Conservation (phyloP, 2,113 vertebrate genomes). For the Trichomycterus rosablanca region DNA sequence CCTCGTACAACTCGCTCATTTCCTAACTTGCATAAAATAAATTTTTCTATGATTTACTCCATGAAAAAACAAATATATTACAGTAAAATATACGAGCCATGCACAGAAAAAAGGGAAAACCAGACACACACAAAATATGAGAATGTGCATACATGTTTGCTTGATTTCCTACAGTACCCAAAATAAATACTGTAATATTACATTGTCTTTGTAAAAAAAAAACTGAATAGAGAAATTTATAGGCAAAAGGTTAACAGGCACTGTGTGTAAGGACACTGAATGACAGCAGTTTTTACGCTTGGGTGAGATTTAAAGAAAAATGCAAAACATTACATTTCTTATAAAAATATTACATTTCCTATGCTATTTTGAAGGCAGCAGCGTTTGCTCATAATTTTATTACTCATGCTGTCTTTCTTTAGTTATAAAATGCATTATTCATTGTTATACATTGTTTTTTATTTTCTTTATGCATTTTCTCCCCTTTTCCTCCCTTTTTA, state of each 20-base stretch:
- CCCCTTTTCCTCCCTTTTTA: too few species aligned
- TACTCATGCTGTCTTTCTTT: background rate
- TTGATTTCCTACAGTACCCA: conserved; percentile 35
- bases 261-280: conserved; percentile 41
- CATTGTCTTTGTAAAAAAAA: conserved; percentile 44
- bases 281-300: background rate
- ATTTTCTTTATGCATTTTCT: too few species aligned
- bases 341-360: conserved; percentile 59
- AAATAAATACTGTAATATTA: conserved; percentile 54
- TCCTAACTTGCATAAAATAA: too few species aligned
- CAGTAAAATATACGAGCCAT: conserved; percentile 16
- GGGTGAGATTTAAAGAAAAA: conserved; percentile 61
- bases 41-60: too few species aligned
- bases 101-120: conserved; percentile 8
- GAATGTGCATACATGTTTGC: conserved; percentile 17
- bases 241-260: conserved; percentile 58
- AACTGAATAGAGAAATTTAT: conserved; percentile 47
- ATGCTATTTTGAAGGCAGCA: conserved; percentile 66
- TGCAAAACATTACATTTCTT: conserved; percentile 56
- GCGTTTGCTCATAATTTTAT: conserved; percentile 36
- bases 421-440: background rate
- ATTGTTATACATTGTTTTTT: too few species aligned
- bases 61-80: conserved; percentile 8
- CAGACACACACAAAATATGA: conserved; percentile 1
- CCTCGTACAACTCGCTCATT: conserved; percentile 6